phyloP scores from a whole-genome alignment of 2,797 vertebrate species.

The Gymnopithys bicolor region DNA sequence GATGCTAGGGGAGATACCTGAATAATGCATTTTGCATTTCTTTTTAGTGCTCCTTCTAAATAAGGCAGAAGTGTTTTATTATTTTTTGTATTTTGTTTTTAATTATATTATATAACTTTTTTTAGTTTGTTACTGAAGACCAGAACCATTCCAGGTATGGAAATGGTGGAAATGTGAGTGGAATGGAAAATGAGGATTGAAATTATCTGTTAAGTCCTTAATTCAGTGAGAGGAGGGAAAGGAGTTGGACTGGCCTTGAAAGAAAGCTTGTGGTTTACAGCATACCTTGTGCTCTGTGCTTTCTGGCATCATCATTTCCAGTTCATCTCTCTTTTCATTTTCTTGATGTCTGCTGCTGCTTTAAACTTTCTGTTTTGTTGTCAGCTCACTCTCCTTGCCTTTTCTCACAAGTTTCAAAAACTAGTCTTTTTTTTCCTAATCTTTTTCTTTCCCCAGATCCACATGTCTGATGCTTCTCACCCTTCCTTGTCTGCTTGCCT shows the following conservation, averaged over 20 bases:
- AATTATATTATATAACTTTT: neutral
- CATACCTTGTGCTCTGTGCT: neutral
- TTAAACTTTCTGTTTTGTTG: neutral
- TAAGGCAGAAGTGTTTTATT: neutral
- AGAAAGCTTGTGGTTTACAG: neutral
- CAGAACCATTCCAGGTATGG: neutral
- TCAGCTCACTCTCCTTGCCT: neutral
- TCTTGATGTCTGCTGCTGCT: neutral
- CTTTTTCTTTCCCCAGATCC: neutral
- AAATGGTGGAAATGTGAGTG: neutral
- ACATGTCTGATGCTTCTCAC: neutral
- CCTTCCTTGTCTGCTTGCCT: neutral
- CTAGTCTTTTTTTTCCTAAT: neutral
- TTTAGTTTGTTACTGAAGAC: neutral
- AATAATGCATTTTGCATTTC: neutral
- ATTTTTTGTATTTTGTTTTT: accelerated
- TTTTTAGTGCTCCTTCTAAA: neutral
- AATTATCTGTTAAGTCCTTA: neutral
- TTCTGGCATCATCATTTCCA: neutral
- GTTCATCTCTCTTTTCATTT: neutral
- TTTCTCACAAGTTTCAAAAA: neutral
- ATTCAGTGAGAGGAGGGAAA: neutral
- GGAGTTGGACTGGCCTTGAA: neutral
- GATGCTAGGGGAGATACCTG: neutral
- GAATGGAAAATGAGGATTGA: neutral